A percentile compares a stretch with the other conserved stretches of the same genome.
Conservation (phyloP, 2,797 vertebrate species). For the Ceyx erithaca region DNA sequence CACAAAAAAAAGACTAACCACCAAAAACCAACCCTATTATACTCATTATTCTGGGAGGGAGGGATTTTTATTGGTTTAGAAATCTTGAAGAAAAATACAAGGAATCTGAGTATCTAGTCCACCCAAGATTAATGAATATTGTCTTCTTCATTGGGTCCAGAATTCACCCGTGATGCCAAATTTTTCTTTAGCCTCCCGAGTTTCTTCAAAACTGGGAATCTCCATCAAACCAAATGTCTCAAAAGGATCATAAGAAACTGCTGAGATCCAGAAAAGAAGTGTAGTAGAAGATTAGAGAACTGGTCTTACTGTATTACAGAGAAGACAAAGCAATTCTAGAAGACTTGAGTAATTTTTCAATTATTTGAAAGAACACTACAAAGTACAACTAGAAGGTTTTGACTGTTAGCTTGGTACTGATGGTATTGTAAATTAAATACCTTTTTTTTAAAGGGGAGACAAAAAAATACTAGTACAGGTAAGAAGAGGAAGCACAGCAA, state of each 20-base stretch:
- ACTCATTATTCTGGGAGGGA: background rate
- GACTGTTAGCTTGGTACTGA: background rate
- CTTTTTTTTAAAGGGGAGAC: fast-evolving
- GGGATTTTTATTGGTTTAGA: background rate
- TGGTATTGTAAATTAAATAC: background rate
- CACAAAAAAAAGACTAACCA: too few relatives aligned
- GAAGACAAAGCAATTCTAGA: background rate
- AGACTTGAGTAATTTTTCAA: background rate
- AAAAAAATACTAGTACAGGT: background rate
- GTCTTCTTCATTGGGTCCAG: background rate
- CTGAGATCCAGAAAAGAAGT: background rate
- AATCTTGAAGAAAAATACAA: background rate
- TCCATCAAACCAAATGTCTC: background rate
- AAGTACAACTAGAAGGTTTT: background rate
- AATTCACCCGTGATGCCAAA: background rate
- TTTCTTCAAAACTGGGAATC: background rate
- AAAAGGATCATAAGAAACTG: background rate
- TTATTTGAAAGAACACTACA: background rate
- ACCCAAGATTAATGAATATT: background rate
- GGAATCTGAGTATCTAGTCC: background rate
- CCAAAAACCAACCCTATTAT: background rate
- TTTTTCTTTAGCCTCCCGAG: background rate
- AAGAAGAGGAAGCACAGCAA: background rate
- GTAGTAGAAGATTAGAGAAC: background rate
- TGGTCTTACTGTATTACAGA: background rate